Evolutionary conservation across 2,888 invertebrate species (phyloP).

Genomic region (Aricia artaxerxes): DNA sequence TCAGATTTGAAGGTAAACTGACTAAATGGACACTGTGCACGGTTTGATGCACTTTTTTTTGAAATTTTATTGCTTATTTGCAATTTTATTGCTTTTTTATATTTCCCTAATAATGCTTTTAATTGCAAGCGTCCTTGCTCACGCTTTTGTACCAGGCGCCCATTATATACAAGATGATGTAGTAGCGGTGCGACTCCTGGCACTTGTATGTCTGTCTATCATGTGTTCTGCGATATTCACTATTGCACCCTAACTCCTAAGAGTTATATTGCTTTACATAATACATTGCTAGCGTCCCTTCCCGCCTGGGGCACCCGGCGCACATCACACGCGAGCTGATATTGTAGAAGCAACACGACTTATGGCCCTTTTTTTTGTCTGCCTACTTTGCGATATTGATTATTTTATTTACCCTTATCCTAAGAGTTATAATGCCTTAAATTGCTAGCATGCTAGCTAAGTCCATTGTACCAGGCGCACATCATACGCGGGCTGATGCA

Average conservation of each 20-base stretch:
- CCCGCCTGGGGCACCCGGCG: conserved; percentile 50
- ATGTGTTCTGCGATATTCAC: not conserved
- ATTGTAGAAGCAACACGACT: too few species aligned
- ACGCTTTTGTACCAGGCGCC: too few species aligned
- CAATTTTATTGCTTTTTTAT: too few species aligned
- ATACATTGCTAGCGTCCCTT: conserved; percentile 56
- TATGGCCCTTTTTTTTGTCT: too few species aligned
- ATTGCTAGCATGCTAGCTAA: conserved; percentile 53
- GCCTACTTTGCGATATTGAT: not conserved
- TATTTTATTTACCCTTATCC: not conserved
- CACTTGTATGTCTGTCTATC: not conserved
- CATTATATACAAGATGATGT: too few species aligned
- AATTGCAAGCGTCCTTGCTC: too few species aligned
- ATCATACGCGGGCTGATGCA: conserved; percentile 70
- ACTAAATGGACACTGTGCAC: too few species aligned
- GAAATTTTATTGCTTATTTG: too few species aligned
- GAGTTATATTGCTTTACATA: conserved; percentile 46
- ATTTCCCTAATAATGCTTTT: too few species aligned
- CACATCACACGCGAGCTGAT: conserved; percentile 71
- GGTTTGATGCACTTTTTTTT: too few species aligned
- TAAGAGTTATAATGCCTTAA: conserved; percentile 47
- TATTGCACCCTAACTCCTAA: not conserved
- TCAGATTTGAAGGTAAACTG: too few species aligned
- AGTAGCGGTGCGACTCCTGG: too few species aligned
- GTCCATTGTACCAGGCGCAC: conserved; percentile 55